Evolutionary conservation across 2,113 vertebrate species (phyloP).

Genomic region (Centropus bengalensis): DNA sequence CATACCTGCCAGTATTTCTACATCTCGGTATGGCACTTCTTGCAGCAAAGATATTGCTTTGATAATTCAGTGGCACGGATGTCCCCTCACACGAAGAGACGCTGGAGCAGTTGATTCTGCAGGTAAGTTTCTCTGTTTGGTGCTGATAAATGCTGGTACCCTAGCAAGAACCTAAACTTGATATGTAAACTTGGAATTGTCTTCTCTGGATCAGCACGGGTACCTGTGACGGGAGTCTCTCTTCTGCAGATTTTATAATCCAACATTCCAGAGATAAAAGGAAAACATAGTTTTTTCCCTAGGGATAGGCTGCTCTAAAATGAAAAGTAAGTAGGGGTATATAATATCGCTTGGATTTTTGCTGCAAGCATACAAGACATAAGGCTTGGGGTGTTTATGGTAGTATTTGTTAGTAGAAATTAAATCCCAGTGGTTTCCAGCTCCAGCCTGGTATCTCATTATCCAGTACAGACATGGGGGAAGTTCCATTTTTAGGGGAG

Average conservation of each 20-base stretch:
- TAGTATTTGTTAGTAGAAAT: background rate
- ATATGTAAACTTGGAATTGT: background rate
- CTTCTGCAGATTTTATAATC: background rate
- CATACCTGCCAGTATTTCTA: background rate
- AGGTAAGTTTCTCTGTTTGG: background rate
- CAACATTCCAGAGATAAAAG: background rate
- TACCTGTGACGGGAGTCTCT: background rate
- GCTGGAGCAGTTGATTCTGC: background rate
- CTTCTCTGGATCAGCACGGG: background rate
- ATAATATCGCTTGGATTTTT: background rate
- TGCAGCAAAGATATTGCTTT: background rate
- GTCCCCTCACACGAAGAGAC: background rate
- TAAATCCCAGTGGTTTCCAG: background rate
- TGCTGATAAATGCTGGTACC: background rate
- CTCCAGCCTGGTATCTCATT: background rate
- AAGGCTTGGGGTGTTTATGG: background rate
- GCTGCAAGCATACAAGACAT: background rate
- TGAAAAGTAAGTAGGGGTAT: background rate
- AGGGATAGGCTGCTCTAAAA: background rate
- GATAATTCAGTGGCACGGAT: background rate
- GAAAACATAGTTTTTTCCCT: background rate
- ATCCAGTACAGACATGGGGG: background rate
- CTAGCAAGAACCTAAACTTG: background rate
- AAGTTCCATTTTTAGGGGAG: background rate
- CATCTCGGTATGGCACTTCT: background rate